Percentiles rank a stretch among this genome's conserved stretches.
Evolutionary conservation across 1,140 invertebrate species (phyloP).

Genomic region (Heliconius congener): DNA sequence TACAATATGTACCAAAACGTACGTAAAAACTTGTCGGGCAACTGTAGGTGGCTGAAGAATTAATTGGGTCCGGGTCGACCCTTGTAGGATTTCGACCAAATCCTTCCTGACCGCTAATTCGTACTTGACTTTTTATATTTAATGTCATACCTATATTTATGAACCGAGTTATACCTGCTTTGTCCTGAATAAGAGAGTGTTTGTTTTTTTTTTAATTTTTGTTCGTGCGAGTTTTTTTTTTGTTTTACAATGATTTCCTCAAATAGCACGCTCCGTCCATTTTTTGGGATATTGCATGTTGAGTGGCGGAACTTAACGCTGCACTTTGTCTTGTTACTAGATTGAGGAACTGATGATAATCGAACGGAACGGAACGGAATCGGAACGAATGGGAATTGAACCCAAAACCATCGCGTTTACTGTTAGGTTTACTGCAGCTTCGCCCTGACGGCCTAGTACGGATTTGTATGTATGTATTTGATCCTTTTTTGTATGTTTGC

Average conservation of each 20-base stretch:
- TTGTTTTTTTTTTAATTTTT: too few relatives aligned
- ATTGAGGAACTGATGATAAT: too few relatives aligned
- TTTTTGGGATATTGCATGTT: neutral
- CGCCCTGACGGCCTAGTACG: too few relatives aligned
- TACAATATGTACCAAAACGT: slow-evolving; percentile 2
- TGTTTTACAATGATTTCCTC: neutral
- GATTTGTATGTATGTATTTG: too few relatives aligned
- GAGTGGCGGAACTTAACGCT: neutral
- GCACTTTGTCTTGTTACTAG: too few relatives aligned
- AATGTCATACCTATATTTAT: neutral
- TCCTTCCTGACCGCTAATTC: slow-evolving; percentile 1
- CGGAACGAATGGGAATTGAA: too few relatives aligned
- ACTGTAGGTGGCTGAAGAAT: neutral
- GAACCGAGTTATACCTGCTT: neutral
- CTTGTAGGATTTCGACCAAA: neutral
- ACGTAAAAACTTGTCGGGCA: slow-evolving; percentile 8
- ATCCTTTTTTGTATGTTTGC: too few relatives aligned
- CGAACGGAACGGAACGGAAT: too few relatives aligned
- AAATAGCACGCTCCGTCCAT: neutral
- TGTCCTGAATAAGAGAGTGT: neutral
- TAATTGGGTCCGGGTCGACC: slow-evolving; percentile 4
- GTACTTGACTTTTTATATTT: slow-evolving; percentile 2
- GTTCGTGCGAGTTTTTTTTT: neutral
- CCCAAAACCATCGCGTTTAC: too few relatives aligned
- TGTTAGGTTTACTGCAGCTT: too few relatives aligned